These are phyloP conservation scores for Hipparchia semele DNA, from an alignment of 2,888 invertebrate genomes.

Conservation along the genomic window DNA sequence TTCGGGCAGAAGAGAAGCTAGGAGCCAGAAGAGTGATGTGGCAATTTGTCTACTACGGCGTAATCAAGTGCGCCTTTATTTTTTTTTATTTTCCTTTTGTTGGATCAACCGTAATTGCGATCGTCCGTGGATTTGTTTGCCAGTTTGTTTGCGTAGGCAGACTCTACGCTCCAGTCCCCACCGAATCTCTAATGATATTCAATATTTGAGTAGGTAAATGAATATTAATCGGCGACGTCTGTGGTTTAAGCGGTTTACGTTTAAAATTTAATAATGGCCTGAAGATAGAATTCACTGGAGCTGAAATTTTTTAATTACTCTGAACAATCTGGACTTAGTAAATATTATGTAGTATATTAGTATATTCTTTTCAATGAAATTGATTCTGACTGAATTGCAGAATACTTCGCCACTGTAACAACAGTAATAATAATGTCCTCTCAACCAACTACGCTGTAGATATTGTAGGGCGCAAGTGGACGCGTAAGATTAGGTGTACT, in stretches of 20 bases:
- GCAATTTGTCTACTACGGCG: constrained; percentile 56
- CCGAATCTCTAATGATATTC: constrained; percentile 23
- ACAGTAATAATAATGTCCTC: no score
- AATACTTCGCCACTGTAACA: no score
- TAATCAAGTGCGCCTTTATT: constrained; percentile 43
- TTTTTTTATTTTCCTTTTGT: constrained; percentile 30
- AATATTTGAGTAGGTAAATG: constrained; percentile 23
- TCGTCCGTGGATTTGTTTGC: constrained; percentile 19
- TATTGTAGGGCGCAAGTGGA: no score
- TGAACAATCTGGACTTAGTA: neutral
- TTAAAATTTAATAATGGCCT: constrained; percentile 16
- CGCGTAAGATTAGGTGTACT: no score
- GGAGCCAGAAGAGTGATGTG: constrained; percentile 32
- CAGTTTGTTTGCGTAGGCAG: constrained; percentile 23
- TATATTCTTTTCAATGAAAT: no score
- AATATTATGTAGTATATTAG: neutral
- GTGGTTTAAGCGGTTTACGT: constrained; percentile 16
- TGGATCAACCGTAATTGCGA: constrained; percentile 17
- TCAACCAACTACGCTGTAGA: no score
- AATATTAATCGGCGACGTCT: constrained; percentile 24
- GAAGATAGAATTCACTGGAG: constrained; percentile 9
- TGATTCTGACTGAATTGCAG: no score
- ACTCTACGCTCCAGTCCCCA: neutral
- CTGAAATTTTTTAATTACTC: constrained; percentile 13
- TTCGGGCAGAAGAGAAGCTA: constrained; percentile 33